Base-by-base conservation (phyloP, 2,797 vertebrate genomes). In the Hipposideros larvatus region DNA sequence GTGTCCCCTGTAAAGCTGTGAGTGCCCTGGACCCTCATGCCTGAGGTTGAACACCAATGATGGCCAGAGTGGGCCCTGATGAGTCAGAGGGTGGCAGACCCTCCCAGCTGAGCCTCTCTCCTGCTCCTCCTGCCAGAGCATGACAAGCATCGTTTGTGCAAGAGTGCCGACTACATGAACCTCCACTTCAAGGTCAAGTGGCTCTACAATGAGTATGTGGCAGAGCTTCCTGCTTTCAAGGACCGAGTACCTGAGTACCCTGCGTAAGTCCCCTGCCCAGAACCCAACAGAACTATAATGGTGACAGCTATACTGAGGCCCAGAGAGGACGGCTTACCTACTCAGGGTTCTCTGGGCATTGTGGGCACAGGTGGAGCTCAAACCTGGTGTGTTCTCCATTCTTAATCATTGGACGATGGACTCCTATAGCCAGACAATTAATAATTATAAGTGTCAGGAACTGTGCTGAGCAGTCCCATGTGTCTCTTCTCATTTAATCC, bases 131-230 rank as follows among this genome's bases (percentile, higher is more conserved):
- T 57, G 31, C 59, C 98, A 99, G 99, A 99, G 97, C 99, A 99
- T 0, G 99, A 99, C 97, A 99, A 99, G 97, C 99, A 99, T 87
- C 99, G 99, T 3, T 97, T 99, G 92, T 99, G 99, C 98, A 99
- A 99, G 98, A 99, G 99, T 0, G 99, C 99, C 0, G 99, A 99
- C 98, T 99, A 99, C 98, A 99, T 99, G 99, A 99, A 99, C 98
- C 99, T 99, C 96, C 99, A 99, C 98, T 99, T 99, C 98, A 99
- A 99, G 98, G 99, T 99, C 90, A 99, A 99, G 98, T 99, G 99
- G 99, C 98, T 99, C 3, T 99, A 99, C 98, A 99, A 99, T 0
- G 99, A 99, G 97, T 99, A 99, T 8, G 99, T 99, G 98, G 99
- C 99, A 1, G 99, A 99, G 95, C 99, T 99, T 96, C 99, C 99